A percentile compares a stretch with the other conserved stretches of the same genome.
These are phyloP conservation scores for Excalfactoria chinensis DNA, from an alignment of 2,113 vertebrate species.

Conservation along the genomic window DNA sequence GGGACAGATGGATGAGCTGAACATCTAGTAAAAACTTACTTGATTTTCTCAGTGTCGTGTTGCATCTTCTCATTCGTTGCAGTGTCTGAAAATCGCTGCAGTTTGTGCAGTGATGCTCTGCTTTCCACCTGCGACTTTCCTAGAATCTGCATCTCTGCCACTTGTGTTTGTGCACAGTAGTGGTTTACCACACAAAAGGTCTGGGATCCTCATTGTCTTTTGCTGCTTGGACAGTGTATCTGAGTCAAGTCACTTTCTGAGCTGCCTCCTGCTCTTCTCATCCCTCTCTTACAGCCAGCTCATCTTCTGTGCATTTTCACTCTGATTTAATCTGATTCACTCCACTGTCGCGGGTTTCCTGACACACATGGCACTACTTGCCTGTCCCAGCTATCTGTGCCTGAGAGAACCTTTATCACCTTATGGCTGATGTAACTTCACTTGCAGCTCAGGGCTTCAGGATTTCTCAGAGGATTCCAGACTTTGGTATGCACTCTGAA, in stretches of 20 bases:
- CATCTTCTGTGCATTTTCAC: neutral
- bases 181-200: neutral
- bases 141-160: neutral
- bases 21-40: neutral
- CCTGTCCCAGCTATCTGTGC: neutral
- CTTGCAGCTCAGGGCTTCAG: neutral
- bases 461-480: neutral
- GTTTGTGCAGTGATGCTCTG: neutral
- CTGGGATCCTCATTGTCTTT: neutral
- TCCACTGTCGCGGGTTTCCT: neutral
- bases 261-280: neutral
- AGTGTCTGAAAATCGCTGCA: neutral
- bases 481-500: neutral
- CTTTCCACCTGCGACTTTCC: neutral
- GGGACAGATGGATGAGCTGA: neutral
- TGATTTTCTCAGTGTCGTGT: neutral
- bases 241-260: neutral
- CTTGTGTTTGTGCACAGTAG: neutral
- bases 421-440: neutral
- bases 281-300: neutral
- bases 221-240: neutral
- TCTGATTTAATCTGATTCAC: neutral
- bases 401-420: neutral
- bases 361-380: neutral
- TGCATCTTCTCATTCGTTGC: neutral